phyloP scores from a whole-genome alignment of 2,797 vertebrate species.

The Takifugu rubripes region DNA sequence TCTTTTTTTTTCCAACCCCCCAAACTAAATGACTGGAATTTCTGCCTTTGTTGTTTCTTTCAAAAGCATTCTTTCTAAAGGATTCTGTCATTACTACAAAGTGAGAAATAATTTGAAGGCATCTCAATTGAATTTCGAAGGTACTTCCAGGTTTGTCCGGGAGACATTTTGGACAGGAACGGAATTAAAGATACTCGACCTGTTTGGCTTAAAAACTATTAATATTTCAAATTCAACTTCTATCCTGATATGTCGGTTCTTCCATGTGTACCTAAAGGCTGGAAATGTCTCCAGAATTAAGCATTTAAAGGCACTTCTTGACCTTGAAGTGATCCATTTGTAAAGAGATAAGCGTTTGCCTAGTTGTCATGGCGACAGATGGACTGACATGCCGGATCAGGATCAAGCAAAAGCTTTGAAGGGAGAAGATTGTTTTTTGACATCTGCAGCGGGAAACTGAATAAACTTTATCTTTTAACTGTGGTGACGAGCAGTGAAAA shows the following conservation, averaged over 20 bases:
- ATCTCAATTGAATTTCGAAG: constrained; percentile 13
- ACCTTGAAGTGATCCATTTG: not conserved
- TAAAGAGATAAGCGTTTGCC: not conserved
- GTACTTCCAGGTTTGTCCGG: constrained; percentile 1
- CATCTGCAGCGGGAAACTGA: not conserved
- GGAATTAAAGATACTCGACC: constrained; percentile 14
- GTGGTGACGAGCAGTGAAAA: no score
- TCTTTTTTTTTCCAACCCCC: constrained; percentile 21
- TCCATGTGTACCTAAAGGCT: no score
- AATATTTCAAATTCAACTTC: constrained; percentile 38
- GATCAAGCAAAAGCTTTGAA: not conserved
- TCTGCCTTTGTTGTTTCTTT: constrained; percentile 44
- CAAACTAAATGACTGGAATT: constrained; percentile 36
- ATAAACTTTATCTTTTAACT: not conserved
- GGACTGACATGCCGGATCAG: not conserved
- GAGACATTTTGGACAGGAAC: not conserved
- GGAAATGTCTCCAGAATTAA: not conserved
- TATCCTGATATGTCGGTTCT: no score
- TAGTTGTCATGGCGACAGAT: constrained; percentile 8
- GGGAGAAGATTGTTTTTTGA: not conserved
- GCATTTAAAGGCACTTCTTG: not conserved
- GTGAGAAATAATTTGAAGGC: constrained; percentile 21
- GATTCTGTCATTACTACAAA: constrained; percentile 4
- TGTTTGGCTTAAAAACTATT: constrained; percentile 44
- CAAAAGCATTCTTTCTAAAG: constrained; percentile 26